phyloP scores from a whole-genome alignment of 2,888 invertebrate genomes.

The Protodeltote pygarga region DNA sequence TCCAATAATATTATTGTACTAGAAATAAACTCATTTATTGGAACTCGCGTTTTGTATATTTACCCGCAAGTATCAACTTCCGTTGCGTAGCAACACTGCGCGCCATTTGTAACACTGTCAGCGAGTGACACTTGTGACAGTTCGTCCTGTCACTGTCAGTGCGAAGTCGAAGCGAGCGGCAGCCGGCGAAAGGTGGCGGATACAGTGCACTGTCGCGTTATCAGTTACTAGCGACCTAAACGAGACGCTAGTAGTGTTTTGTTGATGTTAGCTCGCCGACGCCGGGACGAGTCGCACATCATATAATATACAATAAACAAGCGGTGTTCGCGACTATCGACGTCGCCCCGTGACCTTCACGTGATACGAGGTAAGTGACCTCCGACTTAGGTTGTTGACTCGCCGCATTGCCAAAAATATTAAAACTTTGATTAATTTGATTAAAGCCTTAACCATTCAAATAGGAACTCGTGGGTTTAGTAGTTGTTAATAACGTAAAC shows the following conservation, averaged over 20 bases:
- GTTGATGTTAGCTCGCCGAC: slow-evolving; percentile 18
- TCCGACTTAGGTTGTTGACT: slow-evolving; percentile 57
- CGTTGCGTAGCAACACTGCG: slow-evolving; percentile 30
- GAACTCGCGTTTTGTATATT: slow-evolving; percentile 52
- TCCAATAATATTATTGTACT: slow-evolving; percentile 70
- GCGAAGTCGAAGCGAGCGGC: too few species aligned
- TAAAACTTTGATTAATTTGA: background rate
- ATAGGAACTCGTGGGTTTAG: too few species aligned
- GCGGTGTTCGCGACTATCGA: background rate
- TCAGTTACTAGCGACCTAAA: slow-evolving; percentile 20
- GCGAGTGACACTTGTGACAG: too few species aligned
- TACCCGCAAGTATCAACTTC: slow-evolving; percentile 1
- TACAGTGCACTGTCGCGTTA: slow-evolving; percentile 16
- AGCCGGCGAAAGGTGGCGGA: too few species aligned
- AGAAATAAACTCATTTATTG: slow-evolving; percentile 79
- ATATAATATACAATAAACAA: background rate
- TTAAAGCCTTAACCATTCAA: too few species aligned
- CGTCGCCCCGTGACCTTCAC: slow-evolving; percentile 25
- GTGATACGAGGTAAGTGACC: slow-evolving; percentile 68
- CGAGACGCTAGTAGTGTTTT: slow-evolving; percentile 30
- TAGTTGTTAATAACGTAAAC: too few species aligned
- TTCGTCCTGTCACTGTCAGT: slow-evolving; percentile 25
- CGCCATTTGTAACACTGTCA: slow-evolving; percentile 23
- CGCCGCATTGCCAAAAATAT: slow-evolving; percentile 39
- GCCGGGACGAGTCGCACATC: background rate